A percentile compares a stretch with the other conserved stretches of the same genome.
phyloP scores from a whole-genome alignment of 2,888 invertebrate genomes.

The Cyclophora punctaria region DNA sequence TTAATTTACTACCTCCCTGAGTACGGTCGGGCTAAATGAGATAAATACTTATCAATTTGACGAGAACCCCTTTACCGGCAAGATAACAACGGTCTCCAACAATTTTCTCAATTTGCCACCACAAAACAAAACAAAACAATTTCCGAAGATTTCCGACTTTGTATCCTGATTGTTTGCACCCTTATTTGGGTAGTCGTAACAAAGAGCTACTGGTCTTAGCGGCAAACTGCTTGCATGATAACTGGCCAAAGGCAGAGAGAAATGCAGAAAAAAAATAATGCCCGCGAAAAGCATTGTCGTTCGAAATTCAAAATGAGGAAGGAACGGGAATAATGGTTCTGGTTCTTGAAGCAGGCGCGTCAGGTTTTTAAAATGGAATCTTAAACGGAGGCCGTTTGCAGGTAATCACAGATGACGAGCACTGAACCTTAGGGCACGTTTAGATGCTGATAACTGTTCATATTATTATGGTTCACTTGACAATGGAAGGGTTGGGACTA shows the following conservation, averaged over 20 bases:
- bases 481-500: no score
- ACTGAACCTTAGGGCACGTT: conserved; percentile 34
- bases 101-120: conserved; percentile 60
- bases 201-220: conserved; percentile 62
- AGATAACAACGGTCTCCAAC: conserved; percentile 34
- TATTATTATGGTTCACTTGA: no score
- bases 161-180: conserved; percentile 46
- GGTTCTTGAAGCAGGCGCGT: conserved; percentile 68
- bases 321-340: conserved; percentile 65
- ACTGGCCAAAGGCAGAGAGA: conserved; percentile 40
- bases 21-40: conserved; percentile 32
- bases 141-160: conserved; percentile 17
- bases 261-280: conserved; percentile 28
- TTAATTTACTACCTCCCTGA: conserved; percentile 41
- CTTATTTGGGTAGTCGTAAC: conserved; percentile 38
- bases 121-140: conserved; percentile 35
- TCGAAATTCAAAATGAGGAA: conserved; percentile 71
- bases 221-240: conserved; percentile 53
- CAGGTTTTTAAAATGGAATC: conserved; percentile 68
- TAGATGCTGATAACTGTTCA: conserved; percentile 14
- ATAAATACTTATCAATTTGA: conserved; percentile 46
- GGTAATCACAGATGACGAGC: conserved; percentile 68
- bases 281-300: conserved; percentile 58
- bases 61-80: conserved; percentile 29
- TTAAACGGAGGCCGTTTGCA: conserved; percentile 71